Conservation (phyloP, 2,797 vertebrate genomes). For the Streptopelia turtur region DNA sequence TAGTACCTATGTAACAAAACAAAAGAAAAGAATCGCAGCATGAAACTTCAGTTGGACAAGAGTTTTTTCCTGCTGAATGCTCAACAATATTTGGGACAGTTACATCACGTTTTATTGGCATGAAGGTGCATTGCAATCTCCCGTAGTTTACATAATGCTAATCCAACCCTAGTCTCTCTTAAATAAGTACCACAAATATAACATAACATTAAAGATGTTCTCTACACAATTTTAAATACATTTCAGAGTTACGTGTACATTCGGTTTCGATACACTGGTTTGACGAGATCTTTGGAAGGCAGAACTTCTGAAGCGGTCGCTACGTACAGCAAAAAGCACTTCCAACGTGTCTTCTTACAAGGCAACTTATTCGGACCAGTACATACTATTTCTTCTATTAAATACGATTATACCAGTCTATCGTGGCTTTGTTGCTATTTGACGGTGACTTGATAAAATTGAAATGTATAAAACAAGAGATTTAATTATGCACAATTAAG, state of each 20-base stretch:
- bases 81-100: conserved; percentile 84
- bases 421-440: conserved; percentile 81
- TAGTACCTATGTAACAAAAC: conserved; percentile 94
- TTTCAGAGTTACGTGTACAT: conserved; percentile 82
- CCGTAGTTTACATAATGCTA: conserved; percentile 88
- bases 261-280: conserved; percentile 74
- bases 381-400: conserved; percentile 81
- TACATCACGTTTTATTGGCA: conserved; percentile 88
- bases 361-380: conserved; percentile 84
- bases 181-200: conserved; percentile 87
- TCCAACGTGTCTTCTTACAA: conserved; percentile 79
- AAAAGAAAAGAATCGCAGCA: conserved; percentile 79
- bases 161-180: conserved; percentile 82
- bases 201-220: conserved; percentile 80
- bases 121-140: conserved; percentile 98
- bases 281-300: conserved; percentile 80
- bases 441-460: conserved; percentile 75
- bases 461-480: conserved; percentile 72
- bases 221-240: conserved; percentile 84
- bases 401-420: conserved; percentile 83
- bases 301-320: conserved; percentile 80
- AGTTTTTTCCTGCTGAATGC: conserved; percentile 79
- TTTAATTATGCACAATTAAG: conserved; percentile 72
- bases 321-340: conserved; percentile 79
- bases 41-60: conserved; percentile 86